phyloP scores from a whole-genome alignment of 2,888 invertebrate genomes.

The Coenonympha glycerion region DNA sequence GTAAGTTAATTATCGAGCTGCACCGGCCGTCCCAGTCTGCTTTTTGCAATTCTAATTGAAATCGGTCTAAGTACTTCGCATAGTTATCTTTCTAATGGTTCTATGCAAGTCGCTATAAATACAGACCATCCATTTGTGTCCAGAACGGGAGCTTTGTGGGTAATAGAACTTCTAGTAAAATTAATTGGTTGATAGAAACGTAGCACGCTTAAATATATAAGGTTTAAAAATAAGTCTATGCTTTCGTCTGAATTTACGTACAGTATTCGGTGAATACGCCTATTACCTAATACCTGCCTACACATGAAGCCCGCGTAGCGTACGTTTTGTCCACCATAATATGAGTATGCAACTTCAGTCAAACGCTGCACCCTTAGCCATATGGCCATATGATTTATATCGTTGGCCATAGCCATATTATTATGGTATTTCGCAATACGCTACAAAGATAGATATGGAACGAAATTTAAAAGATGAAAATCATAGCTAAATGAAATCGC shows the following conservation, averaged over 20 bases:
- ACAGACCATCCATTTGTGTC: slow-evolving; percentile 13
- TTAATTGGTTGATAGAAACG: slow-evolving; percentile 11
- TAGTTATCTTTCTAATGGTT: slow-evolving; percentile 15
- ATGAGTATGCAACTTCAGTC: too few species aligned
- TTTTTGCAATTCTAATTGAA: slow-evolving; percentile 31
- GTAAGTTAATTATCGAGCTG: slow-evolving; percentile 21
- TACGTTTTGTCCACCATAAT: too few species aligned
- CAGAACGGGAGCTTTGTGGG: slow-evolving; percentile 20
- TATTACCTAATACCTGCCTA: too few species aligned
- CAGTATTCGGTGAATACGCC: too few species aligned
- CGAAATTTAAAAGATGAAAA: too few species aligned
- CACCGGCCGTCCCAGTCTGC: slow-evolving; percentile 21
- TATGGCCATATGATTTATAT: too few species aligned
- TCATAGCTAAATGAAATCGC: too few species aligned
- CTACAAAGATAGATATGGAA: too few species aligned
- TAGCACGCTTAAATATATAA: slow-evolving; percentile 1
- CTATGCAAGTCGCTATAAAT: slow-evolving; percentile 18
- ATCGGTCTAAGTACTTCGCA: slow-evolving; percentile 9
- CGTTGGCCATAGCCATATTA: too few species aligned
- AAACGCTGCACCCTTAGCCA: too few species aligned
- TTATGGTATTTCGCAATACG: too few species aligned
- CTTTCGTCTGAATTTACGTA: neutral
- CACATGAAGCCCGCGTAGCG: too few species aligned
- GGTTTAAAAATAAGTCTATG: neutral
- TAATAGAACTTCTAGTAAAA: slow-evolving; percentile 20